A percentile compares a stretch with the other conserved stretches of the same genome.
Evolutionary conservation across 2,888 invertebrate genomes (phyloP).

Genomic region (Slavum lentiscoides): DNA sequence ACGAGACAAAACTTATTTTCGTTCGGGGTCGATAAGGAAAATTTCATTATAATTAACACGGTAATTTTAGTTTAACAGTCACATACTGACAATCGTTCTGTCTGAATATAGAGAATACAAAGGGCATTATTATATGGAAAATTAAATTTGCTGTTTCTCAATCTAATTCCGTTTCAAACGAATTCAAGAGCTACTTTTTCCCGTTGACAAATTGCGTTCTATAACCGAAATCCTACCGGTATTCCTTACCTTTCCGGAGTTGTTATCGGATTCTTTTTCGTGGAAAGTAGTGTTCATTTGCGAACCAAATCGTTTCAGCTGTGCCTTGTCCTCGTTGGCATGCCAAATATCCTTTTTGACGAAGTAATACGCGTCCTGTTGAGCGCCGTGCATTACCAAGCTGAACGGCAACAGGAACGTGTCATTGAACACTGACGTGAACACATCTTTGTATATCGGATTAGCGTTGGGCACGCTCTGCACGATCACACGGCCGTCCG

Average conservation of each 20-base stretch:
- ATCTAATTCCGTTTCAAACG: too few relatives aligned
- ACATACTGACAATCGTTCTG: too few relatives aligned
- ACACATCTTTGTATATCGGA: conserved; percentile 87
- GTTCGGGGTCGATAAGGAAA: too few relatives aligned
- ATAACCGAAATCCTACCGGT: too few relatives aligned
- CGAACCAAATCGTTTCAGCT: conserved; percentile 84
- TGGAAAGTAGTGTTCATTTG: conserved; percentile 91
- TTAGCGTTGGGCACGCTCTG: conserved; percentile 84
- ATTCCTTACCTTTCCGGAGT: conserved; percentile 57
- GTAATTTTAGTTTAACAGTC: too few relatives aligned
- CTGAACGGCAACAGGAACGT: conserved; percentile 85
- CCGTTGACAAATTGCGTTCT: too few relatives aligned
- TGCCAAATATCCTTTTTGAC: conserved; percentile 90
- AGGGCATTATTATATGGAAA: too few relatives aligned
- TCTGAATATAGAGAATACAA: too few relatives aligned
- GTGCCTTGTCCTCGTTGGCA: conserved; percentile 84
- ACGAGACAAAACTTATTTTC: too few relatives aligned
- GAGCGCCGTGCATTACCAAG: conserved; percentile 83
- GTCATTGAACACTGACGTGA: conserved; percentile 89
- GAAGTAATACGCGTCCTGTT: conserved; percentile 90
- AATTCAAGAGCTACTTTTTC: too few relatives aligned
- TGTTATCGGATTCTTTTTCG: conserved; percentile 68
- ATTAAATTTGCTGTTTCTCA: too few relatives aligned
- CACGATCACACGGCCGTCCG: conserved; percentile 78
- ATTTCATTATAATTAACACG: too few relatives aligned